Conservation (phyloP, 2,113 vertebrate genomes). For the Hystrix cristata region DNA sequence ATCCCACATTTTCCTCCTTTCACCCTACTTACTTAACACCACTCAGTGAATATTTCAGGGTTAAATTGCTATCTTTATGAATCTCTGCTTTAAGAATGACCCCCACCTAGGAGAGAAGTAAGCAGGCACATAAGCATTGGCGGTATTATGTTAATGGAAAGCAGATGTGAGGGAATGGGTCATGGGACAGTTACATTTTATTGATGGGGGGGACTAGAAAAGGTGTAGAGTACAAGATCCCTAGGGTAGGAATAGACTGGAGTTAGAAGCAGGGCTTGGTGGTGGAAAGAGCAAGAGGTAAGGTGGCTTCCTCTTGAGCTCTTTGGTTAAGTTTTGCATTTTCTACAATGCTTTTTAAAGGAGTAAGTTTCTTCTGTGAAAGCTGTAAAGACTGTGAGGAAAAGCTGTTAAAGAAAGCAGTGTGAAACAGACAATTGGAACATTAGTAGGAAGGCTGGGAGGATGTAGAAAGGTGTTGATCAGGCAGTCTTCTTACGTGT, state of each 20-base stretch:
- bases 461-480: background rate
- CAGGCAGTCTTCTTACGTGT: background rate
- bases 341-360: background rate
- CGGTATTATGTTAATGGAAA: background rate
- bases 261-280: background rate
- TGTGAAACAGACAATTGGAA: background rate
- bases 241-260: background rate
- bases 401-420: background rate
- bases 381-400: background rate
- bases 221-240: background rate
- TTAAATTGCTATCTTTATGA: background rate
- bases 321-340: background rate
- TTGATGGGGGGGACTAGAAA: background rate
- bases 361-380: background rate
- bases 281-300: background rate
- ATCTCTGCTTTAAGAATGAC: background rate
- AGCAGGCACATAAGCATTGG: background rate
- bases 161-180: background rate
- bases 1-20: background rate
- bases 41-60: background rate
- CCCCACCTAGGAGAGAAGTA: background rate
- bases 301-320: background rate
- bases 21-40: background rate
- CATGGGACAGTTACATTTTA: background rate
- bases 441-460: background rate